Conservation (phyloP, 2,888 invertebrate genomes). For the Poecilus cupreus region DNA sequence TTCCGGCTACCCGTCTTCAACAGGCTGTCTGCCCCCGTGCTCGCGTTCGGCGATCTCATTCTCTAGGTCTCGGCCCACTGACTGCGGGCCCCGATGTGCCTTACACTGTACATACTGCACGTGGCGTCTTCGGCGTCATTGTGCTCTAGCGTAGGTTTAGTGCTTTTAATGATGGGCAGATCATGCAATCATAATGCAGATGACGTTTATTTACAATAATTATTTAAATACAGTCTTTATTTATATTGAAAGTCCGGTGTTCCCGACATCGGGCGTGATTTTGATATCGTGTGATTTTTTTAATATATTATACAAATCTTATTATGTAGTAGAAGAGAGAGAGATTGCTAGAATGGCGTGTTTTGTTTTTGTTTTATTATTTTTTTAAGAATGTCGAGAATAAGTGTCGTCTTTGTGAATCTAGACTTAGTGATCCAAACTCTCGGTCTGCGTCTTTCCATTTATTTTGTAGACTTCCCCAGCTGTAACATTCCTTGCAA, state of each 20-base stretch:
- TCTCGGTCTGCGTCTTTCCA: constrained; percentile 68
- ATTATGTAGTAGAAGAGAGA: constrained; percentile 63
- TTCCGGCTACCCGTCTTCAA: constrained; percentile 87
- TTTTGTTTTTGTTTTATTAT: constrained; percentile 65
- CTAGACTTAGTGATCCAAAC: constrained; percentile 50
- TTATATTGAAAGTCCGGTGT: constrained; percentile 67
- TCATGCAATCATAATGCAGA: constrained; percentile 57
- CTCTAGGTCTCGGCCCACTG: constrained; percentile 54
- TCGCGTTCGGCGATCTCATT: constrained; percentile 69
- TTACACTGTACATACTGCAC: constrained; percentile 44
- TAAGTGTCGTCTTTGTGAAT: constrained; percentile 69
- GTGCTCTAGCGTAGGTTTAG: constrained; percentile 47
- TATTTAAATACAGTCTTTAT: constrained; percentile 64
- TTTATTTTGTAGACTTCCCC: constrained; percentile 49
- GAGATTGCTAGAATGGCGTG: constrained; percentile 59
- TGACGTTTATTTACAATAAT: constrained; percentile 59
- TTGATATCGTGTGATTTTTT: constrained; percentile 73
- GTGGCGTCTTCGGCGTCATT: background rate
- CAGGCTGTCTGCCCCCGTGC: constrained; percentile 78
- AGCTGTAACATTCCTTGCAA: constrained; percentile 53
- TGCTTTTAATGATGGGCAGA: constrained; percentile 57
- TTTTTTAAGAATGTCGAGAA: constrained; percentile 63
- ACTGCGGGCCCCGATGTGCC: constrained; percentile 59
- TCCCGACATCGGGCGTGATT: constrained; percentile 69
- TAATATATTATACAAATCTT: constrained; percentile 66